A percentile compares a stretch with the other conserved stretches of the same genome.
These are phyloP conservation scores for Campoplex nolae DNA, from an alignment of 2,888 invertebrate genomes.

Conservation along the genomic window DNA sequence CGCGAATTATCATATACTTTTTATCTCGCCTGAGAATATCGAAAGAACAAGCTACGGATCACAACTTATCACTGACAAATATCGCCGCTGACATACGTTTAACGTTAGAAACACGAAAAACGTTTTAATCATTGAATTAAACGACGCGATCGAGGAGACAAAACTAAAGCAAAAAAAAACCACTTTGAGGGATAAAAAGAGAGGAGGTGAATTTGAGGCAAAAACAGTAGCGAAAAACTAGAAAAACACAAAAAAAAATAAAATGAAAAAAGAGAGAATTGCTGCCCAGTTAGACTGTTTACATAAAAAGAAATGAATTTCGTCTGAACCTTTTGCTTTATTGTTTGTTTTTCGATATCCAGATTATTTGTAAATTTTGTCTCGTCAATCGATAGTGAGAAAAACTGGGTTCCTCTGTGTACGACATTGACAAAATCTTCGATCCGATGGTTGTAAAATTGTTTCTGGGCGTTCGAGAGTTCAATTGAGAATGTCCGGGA, in stretches of 20 bases:
- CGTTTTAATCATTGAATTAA: constrained; percentile 41
- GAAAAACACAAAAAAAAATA: neutral
- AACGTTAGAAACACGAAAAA: constrained; percentile 44
- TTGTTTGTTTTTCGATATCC: constrained; percentile 26
- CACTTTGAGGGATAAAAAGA: constrained; percentile 43
- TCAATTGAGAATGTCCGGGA: neutral
- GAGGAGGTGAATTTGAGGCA: constrained; percentile 28
- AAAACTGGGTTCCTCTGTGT: constrained; percentile 62
- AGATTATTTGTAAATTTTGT: constrained; percentile 39
- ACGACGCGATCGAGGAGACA: constrained; percentile 37
- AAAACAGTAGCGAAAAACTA: neutral
- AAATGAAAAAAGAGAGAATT: constrained; percentile 30
- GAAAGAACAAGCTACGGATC: constrained; percentile 54
- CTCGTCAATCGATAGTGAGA: constrained; percentile 67
- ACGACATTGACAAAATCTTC: constrained; percentile 67
- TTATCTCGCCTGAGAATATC: constrained; percentile 56
- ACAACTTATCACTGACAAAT: constrained; percentile 61
- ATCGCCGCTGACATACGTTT: constrained; percentile 65
- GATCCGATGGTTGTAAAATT: constrained; percentile 36
- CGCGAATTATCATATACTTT: constrained; percentile 34
- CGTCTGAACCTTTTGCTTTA: constrained; percentile 11
- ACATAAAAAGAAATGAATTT: constrained; percentile 10
- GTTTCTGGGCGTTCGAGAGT: neutral
- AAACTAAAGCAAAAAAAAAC: constrained; percentile 35
- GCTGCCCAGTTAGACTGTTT: constrained; percentile 68